Base-by-base conservation (phyloP, 2,797 vertebrate genomes). In the Rhinogobio ventralis region DNA sequence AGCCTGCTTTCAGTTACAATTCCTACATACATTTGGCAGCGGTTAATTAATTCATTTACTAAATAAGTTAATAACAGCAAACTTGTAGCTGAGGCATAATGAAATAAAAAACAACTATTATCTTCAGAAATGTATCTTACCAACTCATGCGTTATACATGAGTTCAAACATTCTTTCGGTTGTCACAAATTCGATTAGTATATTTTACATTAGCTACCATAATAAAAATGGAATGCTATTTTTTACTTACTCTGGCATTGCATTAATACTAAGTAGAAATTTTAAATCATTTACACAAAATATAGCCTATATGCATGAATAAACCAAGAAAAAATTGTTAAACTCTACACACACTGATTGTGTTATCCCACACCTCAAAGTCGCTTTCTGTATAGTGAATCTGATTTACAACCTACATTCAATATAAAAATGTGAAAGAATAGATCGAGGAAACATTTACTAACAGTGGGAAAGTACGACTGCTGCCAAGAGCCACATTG, bases 391-490 rank as follows among this genome's bases (percentile, higher is more conserved):
- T 7, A 39, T 33, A 45, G 15, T 69, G 13, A 49, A 64, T 45
- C 49, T 73, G 46, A 75, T 66, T 57, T 33, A 79, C 53, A 90
- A 73, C 57, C 10, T 72, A 69, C 30, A 13, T 77, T 77, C n/a
- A 80, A 64, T 28, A 57, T 36, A 25, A 51, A 86, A 69, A 78
- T 74, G 71, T n/a, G 81, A 68, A 67, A 73, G 72, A 81, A 81
- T 86, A 79, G 77, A 28, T 49, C 1, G 4, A 82, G 57, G 23
- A 82, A 74, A 82, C 69, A 25, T 82, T 73, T 33, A 72, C 74
- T 88, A 91, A 93, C 90, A 92, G 93, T 92, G 92, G 91, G 93
- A 92, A 92, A 93, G 93, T 88, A 89, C 2, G 86, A 88, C 88
- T 15, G 49, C 89, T 91, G 93, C 92, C 93, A 94, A 91, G 87